Base-by-base conservation (phyloP, 2,797 vertebrate species). In the Champsocephalus esox region DNA sequence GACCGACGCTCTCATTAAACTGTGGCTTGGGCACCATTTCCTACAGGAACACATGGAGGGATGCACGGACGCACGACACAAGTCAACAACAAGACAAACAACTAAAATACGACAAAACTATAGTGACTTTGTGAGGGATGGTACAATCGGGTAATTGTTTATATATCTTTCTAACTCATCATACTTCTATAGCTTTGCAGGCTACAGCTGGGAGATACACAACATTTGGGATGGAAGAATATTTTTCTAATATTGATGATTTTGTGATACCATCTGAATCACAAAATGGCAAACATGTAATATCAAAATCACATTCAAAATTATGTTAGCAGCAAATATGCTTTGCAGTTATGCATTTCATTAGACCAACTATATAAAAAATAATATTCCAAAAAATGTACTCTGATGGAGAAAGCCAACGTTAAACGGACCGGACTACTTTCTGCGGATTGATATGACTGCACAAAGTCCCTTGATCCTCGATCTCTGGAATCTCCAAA, bases 1-100 rank as follows among this genome's bases (percentile, higher is more conserved):
- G 72, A 84, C 81, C 86, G 83, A 81, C 73, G 67, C 75, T 82
- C 75, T 85, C 85, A 92, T 92, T 85, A 89, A 82, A 88, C 87
- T 89, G 83, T 75, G 81, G 89, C 79, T 83, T 70, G 75, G 74
- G 70, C 73, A 83, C 77, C 52, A 55, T 85, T 83, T 89, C 77
- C 82, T 75, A 61, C 70, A 77, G 62, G 75, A 87, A 86, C 77
- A 87, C 83, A 81, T 59, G 68, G 80, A 75, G 51, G 45, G 70
- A 79, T 65, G 69, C 68, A 69, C 19, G 9, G 61, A 77, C 72
- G 75, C 82, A 83, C 59, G 74, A 13, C 78, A 66, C 82, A 28
- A 83, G 62, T 64, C 63, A 32, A 71, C 71, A 77, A 61, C 69
- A 67, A 65, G 71, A 70, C 10, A 66, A 64, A 67, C 68, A 68